These are phyloP conservation scores for Sycophila texana DNA, from an alignment of 2,888 invertebrate species.

Conservation along the genomic window DNA sequence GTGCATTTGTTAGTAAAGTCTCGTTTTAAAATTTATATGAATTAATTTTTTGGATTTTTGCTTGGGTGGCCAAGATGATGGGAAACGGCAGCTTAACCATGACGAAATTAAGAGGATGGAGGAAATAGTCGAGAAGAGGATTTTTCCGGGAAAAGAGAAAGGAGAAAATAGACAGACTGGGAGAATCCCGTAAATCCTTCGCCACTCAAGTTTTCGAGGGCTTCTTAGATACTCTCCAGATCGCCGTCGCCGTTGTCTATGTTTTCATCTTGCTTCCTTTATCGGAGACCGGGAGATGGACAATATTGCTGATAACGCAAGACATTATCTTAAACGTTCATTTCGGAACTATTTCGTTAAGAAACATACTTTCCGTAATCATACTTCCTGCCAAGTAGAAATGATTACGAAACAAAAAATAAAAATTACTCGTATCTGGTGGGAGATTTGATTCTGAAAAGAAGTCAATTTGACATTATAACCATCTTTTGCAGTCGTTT, in stretches of 20 bases:
- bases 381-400: no score
- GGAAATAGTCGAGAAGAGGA: not conserved
- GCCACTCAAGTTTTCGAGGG: constrained; percentile 19
- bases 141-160: constrained; percentile 17
- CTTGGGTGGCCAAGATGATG: not conserved
- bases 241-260: not conserved
- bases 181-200: constrained; percentile 41
- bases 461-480: no score
- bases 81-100: not conserved
- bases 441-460: no score
- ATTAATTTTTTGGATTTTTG: not conserved
- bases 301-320: no score
- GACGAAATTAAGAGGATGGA: not conserved
- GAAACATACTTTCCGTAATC: no score
- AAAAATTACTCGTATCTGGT: no score
- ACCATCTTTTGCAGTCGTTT: no score
- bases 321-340: no score
- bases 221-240: constrained; percentile 11
- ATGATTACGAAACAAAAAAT: no score
- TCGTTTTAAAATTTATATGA: not conserved
- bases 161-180: constrained; percentile 19
- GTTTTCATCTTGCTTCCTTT: not conserved
- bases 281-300: not conserved
- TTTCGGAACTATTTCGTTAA: no score
- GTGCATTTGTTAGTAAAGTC: not conserved